These are phyloP conservation scores for Aradophagus sp. DNA, from an alignment of 1,140 invertebrate species.

Conservation along the genomic window DNA sequence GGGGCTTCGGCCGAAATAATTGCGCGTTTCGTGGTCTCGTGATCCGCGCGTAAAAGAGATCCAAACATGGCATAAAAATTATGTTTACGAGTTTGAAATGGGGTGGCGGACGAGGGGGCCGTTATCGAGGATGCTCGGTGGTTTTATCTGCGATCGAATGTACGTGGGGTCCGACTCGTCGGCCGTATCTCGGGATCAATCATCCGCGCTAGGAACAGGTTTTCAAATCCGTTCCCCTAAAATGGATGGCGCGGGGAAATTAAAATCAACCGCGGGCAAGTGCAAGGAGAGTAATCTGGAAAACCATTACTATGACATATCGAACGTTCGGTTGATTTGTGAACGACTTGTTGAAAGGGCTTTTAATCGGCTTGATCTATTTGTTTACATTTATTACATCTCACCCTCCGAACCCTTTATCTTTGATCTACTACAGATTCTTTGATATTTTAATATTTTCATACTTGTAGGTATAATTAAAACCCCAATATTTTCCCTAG, in stretches of 20 bases:
- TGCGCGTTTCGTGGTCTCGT: constrained; percentile 71
- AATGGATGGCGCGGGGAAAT: constrained; percentile 10
- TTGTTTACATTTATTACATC: too few relatives aligned
- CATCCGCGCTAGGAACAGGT: constrained; percentile 19
- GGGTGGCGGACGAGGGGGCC: constrained; percentile 12
- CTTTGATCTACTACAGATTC: too few relatives aligned
- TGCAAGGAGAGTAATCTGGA: background rate
- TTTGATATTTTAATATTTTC: too few relatives aligned
- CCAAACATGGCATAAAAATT: constrained; percentile 73
- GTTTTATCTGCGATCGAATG: constrained; percentile 16
- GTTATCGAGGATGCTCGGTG: constrained; percentile 19
- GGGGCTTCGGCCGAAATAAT: constrained; percentile 64
- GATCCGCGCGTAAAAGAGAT: constrained; percentile 69
- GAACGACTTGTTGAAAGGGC: too few relatives aligned
- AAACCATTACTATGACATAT: background rate
- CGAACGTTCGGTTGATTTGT: background rate
- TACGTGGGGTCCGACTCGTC: constrained; percentile 13
- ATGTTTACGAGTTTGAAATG: constrained; percentile 73
- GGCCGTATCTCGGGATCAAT: constrained; percentile 22
- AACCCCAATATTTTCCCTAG: too few relatives aligned
- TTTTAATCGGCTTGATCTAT: too few relatives aligned
- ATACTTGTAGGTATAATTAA: too few relatives aligned
- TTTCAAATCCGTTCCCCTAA: constrained; percentile 18
- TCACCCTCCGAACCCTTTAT: too few relatives aligned
- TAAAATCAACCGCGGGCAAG: background rate